Evolutionary conservation across 1,140 invertebrate genomes (phyloP).

Genomic region (Himalopsyche phryganea): DNA sequence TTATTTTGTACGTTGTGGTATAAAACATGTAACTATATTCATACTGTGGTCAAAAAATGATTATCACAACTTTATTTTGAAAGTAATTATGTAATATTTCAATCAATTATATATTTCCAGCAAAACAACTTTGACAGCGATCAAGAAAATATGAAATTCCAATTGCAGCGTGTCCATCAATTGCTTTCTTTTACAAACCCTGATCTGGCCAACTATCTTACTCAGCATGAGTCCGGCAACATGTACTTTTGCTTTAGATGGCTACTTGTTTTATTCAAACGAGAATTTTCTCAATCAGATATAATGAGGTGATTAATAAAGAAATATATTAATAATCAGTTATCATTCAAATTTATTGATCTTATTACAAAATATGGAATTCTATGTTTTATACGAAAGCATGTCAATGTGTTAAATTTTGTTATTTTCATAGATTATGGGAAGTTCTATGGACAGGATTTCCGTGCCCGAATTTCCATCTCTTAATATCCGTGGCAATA

Average conservation of each 20-base stretch:
- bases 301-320: constrained; percentile 63
- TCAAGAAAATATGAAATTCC: constrained; percentile 94
- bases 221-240: constrained; percentile 90
- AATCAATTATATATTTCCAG: no score
- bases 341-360: not conserved
- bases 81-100: no score
- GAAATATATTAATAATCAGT: no score
- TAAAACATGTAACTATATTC: no score
- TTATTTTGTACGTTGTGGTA: no score
- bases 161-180: constrained; percentile 80
- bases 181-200: constrained; percentile 81
- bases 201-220: constrained; percentile 80
- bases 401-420: not conserved
- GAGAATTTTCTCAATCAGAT: constrained; percentile 72
- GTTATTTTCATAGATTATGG: constrained; percentile 56
- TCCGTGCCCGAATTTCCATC: constrained; percentile 92
- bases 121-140: constrained; percentile 95
- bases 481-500: constrained; percentile 87
- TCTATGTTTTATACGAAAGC: not conserved
- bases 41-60: no score
- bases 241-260: constrained; percentile 99
- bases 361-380: no score
- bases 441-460: constrained; percentile 87
- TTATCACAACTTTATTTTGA: no score
- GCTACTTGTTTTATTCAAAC: constrained; percentile 80